Evolutionary conservation across 2,113 vertebrate genomes (phyloP).

Genomic region (Benitochromis conjunctus): DNA sequence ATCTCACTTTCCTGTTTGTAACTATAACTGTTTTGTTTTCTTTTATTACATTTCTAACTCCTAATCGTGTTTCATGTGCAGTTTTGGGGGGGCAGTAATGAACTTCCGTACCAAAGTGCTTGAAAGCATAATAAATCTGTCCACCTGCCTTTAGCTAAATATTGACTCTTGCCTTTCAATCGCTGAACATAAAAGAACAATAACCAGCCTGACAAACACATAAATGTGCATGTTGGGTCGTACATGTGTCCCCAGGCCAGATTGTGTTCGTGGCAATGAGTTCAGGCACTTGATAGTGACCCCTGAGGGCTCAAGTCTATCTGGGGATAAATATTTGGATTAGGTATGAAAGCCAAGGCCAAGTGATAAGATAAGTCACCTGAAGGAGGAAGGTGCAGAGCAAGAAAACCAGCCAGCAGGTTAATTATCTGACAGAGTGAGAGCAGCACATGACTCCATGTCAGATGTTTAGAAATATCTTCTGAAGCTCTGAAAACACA

Average conservation of each 20-base stretch:
- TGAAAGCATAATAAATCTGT: not conserved
- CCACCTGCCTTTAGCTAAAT: conserved; percentile 19
- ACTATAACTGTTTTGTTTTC: not conserved
- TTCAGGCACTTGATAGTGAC: conserved; percentile 13
- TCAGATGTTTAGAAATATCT: not conserved
- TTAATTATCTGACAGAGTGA: conserved; percentile 21
- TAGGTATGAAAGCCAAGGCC: conserved; percentile 26
- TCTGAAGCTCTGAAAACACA: not conserved
- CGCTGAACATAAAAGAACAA: conserved; percentile 16
- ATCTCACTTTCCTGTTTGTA: not conserved
- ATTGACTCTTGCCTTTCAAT: conserved; percentile 15
- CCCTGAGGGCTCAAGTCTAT: conserved; percentile 16
- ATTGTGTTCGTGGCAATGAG: not conserved
- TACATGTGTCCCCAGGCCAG: not conserved
- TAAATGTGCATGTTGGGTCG: not conserved
- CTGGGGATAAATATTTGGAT: conserved; percentile 49
- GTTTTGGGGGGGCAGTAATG: not conserved
- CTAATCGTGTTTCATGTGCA: not conserved
- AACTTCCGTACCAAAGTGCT: not conserved
- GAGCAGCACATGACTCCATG: not conserved
- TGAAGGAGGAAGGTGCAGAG: conserved; percentile 32
- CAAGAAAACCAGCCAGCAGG: conserved; percentile 3
- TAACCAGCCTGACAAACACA: not conserved
- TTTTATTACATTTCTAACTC: not conserved
- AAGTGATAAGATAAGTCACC: conserved; percentile 46